These are phyloP conservation scores for Anguilla marmorata DNA, from an alignment of 2,797 vertebrate species.

Conservation along the genomic window DNA sequence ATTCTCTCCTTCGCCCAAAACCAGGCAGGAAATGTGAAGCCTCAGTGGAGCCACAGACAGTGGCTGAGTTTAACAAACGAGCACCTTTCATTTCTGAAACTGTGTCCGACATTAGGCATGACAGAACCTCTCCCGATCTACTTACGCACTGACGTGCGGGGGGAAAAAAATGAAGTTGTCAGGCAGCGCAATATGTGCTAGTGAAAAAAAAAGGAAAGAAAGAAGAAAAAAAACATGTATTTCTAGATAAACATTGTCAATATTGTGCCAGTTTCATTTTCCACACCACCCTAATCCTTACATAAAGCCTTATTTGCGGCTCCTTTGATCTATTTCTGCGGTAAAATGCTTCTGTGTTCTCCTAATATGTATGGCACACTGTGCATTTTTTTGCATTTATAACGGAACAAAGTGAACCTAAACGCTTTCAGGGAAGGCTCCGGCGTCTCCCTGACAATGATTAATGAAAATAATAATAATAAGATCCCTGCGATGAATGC, in stretches of 20 bases:
- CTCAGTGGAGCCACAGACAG: neutral
- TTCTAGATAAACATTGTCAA: constrained; percentile 60
- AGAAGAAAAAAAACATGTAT: neutral
- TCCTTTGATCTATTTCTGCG: constrained; percentile 63
- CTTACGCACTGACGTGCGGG: too few species aligned
- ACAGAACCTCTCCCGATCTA: neutral
- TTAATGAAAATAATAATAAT: constrained; percentile 51
- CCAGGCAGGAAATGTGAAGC: neutral
- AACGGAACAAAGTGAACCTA: constrained; percentile 33
- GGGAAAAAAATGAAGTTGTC: neutral
- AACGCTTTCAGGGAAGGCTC: constrained; percentile 26
- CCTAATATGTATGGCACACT: constrained; percentile 44
- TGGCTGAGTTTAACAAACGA: neutral
- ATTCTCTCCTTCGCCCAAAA: constrained; percentile 9
- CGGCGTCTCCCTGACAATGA: constrained; percentile 36
- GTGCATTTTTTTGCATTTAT: constrained; percentile 51
- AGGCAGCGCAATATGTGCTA: constrained; percentile 26
- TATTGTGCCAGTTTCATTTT: constrained; percentile 59
- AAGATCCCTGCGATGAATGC: neutral
- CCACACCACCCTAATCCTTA: constrained; percentile 58
- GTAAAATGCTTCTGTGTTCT: constrained; percentile 57
- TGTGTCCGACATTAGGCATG: neutral
- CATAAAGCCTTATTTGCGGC: constrained; percentile 51
- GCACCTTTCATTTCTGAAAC: constrained; percentile 11
- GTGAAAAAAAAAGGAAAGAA: neutral